Conservation (phyloP, 2,888 invertebrate species). For the Frankliniella fusca region DNA sequence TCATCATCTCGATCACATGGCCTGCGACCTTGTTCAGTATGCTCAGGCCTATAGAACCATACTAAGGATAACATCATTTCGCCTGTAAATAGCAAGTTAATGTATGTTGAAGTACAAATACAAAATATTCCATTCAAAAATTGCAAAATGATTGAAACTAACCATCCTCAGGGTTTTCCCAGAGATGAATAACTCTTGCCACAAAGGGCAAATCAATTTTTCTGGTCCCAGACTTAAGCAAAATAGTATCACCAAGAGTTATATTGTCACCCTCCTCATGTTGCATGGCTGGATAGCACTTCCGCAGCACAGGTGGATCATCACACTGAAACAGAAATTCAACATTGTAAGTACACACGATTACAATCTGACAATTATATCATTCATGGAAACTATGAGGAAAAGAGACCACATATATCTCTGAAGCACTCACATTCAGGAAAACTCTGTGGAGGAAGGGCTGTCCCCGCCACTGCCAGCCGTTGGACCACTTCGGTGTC, state of each 20-base stretch:
- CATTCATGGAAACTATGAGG: background rate
- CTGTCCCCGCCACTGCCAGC: slow-evolving; percentile 88
- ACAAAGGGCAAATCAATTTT: slow-evolving; percentile 88
- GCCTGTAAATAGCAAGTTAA: slow-evolving; percentile 53
- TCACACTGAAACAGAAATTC: slow-evolving; percentile 59
- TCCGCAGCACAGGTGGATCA: slow-evolving; percentile 66
- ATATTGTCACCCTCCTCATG: slow-evolving; percentile 86
- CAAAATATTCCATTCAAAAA: slow-evolving; percentile 16
- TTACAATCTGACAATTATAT: background rate
- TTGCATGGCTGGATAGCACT: slow-evolving; percentile 85
- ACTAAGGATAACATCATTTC: slow-evolving; percentile 96
- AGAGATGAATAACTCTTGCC: slow-evolving; percentile 88
- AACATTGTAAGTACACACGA: background rate
- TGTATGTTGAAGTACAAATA: background rate
- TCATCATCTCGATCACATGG: slow-evolving; percentile 80
- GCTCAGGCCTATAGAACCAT: slow-evolving; percentile 98
- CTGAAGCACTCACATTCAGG: slow-evolving; percentile 67
- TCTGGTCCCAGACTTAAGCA: slow-evolving; percentile 77
- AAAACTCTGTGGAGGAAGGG: slow-evolving; percentile 78
- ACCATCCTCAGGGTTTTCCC: slow-evolving; percentile 94
- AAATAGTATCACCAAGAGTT: slow-evolving; percentile 82
- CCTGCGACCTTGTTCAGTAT: slow-evolving; percentile 84
- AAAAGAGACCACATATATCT: slow-evolving; percentile 14
- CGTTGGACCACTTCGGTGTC: slow-evolving; percentile 76
- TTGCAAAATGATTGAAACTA: slow-evolving; percentile 42